Evolutionary conservation across 35 echinoderm and acorn worm genomes (phyloP), one percentile per base, ranked within the genome.

Genomic region (Ophiothrix spiculata): DNA sequence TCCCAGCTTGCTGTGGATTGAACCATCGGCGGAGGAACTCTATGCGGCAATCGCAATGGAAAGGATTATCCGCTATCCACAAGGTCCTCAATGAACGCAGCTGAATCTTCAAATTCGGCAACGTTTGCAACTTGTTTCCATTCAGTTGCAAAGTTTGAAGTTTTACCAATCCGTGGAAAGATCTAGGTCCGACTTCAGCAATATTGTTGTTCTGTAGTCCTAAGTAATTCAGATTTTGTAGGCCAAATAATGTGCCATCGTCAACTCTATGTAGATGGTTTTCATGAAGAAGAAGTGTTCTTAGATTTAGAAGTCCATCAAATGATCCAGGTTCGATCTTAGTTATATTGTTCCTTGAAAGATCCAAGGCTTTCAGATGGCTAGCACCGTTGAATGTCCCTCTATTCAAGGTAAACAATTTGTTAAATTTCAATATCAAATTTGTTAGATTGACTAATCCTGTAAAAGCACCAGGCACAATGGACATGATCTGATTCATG

Each of bases 321-420:
- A 90, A 90, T 39, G 88, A 75, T 21, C 88, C 88, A 19, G 81
- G 39, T 35, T 82, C 39, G 39, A 90, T 90, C 34, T 13, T 36
- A 33, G 88, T 76, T 19, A 90, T 90, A 74, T 90, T 90, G 35
- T 90, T 90, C 32, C 25, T 77, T 63, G 88, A 90, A 31, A 90
- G 37, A 35, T 90, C 88, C 1, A 90, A 32, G 29, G 23, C 77
- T 33, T 76, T 32, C 37, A 90, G 33, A 34, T 83, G 74, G 33
- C 38, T 33, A 0, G 88, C 88, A 56, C 88, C 88, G 13, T 81
- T 84, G 31, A 90, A 90, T 42, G 88, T 83, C 25, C 88, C 81
- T 32, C 80, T 73, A 31, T 33, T 56, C 16, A 90, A 16, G 34
- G 64, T 76, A 32, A 42, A 10, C 11, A 90, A 31, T 38, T 80